Conservation (phyloP, 2,797 vertebrate genomes). For the Urosaurus nigricauda region DNA sequence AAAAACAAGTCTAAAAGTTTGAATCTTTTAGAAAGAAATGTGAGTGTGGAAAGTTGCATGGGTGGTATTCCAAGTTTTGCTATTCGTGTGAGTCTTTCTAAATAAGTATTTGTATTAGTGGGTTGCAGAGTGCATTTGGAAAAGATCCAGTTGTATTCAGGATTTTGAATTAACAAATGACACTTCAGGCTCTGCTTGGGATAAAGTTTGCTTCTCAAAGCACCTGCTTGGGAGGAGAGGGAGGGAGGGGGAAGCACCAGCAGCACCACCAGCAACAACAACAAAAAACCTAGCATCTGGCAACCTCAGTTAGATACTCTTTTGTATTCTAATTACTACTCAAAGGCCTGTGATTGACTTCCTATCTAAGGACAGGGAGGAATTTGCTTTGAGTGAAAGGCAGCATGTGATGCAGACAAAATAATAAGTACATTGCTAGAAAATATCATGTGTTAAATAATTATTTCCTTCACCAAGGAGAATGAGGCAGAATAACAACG, state of each 20-base stretch:
- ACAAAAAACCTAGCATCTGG: neutral
- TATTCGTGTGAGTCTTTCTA: neutral
- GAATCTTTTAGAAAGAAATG: neutral
- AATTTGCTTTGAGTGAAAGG: slow-evolving; percentile 29
- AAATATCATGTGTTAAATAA: neutral
- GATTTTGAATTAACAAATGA: slow-evolving; percentile 22
- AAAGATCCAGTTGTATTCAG: neutral
- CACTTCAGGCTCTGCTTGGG: neutral
- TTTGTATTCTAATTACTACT: neutral
- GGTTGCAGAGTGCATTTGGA: neutral
- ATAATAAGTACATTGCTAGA: neutral
- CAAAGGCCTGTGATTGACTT: slow-evolving; percentile 37
- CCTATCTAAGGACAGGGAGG: neutral
- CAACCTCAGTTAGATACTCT: neutral
- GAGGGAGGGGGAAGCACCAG: neutral
- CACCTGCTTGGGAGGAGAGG: rapidly evolving
- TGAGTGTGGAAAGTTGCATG: slow-evolving; percentile 6
- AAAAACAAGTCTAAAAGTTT: slow-evolving; percentile 13
- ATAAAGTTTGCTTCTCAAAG: slow-evolving; percentile 61
- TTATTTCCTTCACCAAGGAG: slow-evolving; percentile 23
- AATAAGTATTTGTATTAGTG: slow-evolving; percentile 6
- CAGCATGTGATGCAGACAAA: slow-evolving; percentile 21
- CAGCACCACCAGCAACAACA: no score
- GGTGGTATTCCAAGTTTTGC: slow-evolving; percentile 2
- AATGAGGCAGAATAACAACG: neutral